phyloP scores from a whole-genome alignment of 2,888 invertebrate genomes.

The Podotricha telesiphe region DNA sequence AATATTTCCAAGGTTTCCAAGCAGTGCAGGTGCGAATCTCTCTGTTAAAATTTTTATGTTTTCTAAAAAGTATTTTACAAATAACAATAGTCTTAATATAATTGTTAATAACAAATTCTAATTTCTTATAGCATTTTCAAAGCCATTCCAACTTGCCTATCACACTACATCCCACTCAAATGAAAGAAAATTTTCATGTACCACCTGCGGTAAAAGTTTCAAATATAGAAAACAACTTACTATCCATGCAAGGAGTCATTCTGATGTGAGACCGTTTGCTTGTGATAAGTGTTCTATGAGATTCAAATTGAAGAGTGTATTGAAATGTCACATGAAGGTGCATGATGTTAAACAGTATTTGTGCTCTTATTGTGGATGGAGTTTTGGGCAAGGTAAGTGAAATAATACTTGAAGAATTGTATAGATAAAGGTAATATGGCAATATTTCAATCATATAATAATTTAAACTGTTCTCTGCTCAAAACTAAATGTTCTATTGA shows the following conservation, averaged over 20 bases:
- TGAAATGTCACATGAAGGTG: constrained; percentile 69
- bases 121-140: constrained; percentile 62
- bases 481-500: too few species aligned
- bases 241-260: constrained; percentile 63
- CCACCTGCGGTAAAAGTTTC: constrained; percentile 66
- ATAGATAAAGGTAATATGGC: too few species aligned
- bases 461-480: too few species aligned
- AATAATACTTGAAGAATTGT: neutral
- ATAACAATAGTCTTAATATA: too few species aligned
- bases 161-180: constrained; percentile 65
- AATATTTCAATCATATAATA: too few species aligned
- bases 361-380: constrained; percentile 72
- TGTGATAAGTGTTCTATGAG: constrained; percentile 71
- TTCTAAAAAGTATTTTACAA: too few species aligned
- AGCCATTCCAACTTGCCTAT: constrained; percentile 57
- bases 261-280: constrained; percentile 60
- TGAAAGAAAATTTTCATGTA: constrained; percentile 64
- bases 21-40: too few species aligned
- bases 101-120: neutral
- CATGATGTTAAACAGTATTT: constrained; percentile 68
- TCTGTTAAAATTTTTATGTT: too few species aligned
- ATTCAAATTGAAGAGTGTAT: constrained; percentile 69
- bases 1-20: too few species aligned
- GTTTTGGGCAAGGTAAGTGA: constrained; percentile 66
- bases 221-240: constrained; percentile 67